phyloP scores from a whole-genome alignment of 2,113 vertebrate genomes.

The Dasyurus viverrinus region DNA sequence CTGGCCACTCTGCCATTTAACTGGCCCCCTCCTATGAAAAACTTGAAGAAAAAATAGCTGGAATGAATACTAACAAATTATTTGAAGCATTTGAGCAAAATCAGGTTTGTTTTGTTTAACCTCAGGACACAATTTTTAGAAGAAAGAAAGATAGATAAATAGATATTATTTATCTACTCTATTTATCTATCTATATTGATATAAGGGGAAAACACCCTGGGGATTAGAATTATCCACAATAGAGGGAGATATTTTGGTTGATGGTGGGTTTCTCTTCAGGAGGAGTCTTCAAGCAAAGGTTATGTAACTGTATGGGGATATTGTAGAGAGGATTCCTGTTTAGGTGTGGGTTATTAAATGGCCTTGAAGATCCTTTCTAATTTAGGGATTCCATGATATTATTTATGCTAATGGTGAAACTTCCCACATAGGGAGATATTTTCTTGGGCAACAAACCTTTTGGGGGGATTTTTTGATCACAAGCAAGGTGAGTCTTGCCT shows the following conservation, averaged over 20 bases:
- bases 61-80: background rate
- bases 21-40: background rate
- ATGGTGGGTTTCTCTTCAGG: background rate
- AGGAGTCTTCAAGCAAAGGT: background rate
- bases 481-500: background rate
- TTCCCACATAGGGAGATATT: background rate
- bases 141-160: background rate
- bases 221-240: background rate
- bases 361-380: background rate
- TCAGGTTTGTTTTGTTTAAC: background rate
- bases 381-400: background rate
- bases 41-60: background rate
- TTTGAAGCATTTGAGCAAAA: background rate
- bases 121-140: background rate
- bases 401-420: background rate
- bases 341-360: background rate
- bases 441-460: background rate
- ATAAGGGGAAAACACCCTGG: background rate
- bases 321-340: background rate
- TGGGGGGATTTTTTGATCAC: background rate
- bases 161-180: too few species aligned
- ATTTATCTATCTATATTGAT: background rate
- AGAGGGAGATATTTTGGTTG: background rate
- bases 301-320: background rate
- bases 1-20: background rate